Evolutionary conservation across 2,797 vertebrate genomes (phyloP).

Genomic region (Siniperca undulata): DNA sequence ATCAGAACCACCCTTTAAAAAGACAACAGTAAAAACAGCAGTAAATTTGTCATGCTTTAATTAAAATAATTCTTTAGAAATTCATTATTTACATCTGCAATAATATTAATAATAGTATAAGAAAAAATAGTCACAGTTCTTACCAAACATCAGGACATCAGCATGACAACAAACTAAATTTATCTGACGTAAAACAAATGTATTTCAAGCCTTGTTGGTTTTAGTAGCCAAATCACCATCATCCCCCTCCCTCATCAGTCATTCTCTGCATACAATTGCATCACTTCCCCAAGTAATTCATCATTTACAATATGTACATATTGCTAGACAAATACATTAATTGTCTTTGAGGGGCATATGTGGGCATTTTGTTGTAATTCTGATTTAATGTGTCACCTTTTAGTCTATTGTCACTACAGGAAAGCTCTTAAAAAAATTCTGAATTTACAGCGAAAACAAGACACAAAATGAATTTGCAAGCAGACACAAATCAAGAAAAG

Average conservation of each 20-base stretch:
- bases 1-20: not conserved
- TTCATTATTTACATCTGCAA: slow-evolving; percentile 87
- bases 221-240: slow-evolving; percentile 70
- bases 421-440: slow-evolving; percentile 25
- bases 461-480: slow-evolving; percentile 60
- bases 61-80: slow-evolving; percentile 93
- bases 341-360: slow-evolving; percentile 50
- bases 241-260: slow-evolving; percentile 46
- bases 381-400: slow-evolving; percentile 49
- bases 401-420: slow-evolving; percentile 22
- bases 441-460: slow-evolving; percentile 55
- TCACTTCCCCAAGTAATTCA: slow-evolving; percentile 70
- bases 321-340: slow-evolving; percentile 66
- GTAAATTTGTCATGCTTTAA: slow-evolving; percentile 89
- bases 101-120: slow-evolving; percentile 87
- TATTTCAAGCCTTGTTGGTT: slow-evolving; percentile 79
- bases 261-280: slow-evolving; percentile 71
- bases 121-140: slow-evolving; percentile 87
- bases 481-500: slow-evolving; percentile 48
- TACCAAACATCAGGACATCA: slow-evolving; percentile 84
- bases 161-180: slow-evolving; percentile 82
- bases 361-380: slow-evolving; percentile 38
- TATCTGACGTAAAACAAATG: slow-evolving; percentile 74
- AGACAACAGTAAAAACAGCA: slow-evolving; percentile 31
- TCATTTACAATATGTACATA: slow-evolving; percentile 87